Base-by-base conservation (phyloP, 2,797 vertebrate genomes). In the Chiloscyllium punctatum region DNA sequence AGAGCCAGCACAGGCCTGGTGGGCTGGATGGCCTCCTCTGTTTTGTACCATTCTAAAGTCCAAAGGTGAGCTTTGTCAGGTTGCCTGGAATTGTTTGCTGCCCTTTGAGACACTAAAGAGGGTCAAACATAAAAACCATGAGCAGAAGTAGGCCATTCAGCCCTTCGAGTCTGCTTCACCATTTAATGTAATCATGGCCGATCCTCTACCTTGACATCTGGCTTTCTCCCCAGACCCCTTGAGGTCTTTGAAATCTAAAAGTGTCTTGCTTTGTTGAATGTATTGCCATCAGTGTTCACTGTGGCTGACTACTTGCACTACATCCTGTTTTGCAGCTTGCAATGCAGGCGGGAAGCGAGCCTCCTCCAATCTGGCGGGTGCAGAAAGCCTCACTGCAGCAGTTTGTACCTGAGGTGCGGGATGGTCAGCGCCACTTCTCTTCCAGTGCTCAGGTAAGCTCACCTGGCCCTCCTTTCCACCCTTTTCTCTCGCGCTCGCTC, bases 341-440 rank as follows among this genome's bases (percentile, higher is more conserved):
- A 0, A 96, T 99, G 97, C 98, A 99, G 97, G 99, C 98, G 0
- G 98, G 99, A 27, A 97, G 98, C 0, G 98, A 99, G 97, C 99
- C 98, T 0, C 99, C 99, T 0, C 98, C 99, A 68, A 99, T 99
- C 96, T 99, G 98, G 99, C 97, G 99, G n/a, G 98, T 99, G 84
- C 99, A 99, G 97, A 99, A 99, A 97, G 99, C 99, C 0, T 97
- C 99, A 96, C 98, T 99, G 95, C 99, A 99, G 97, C 99, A 99
- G 96, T 99, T 99, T 97, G 98, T 98, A 95, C 99, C 99, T 0
- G 98, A 99, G 97, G 99, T 99, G 97, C 99, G 99, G 97, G 99
- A 99, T 0, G 98, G 98, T 62, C 98, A 99, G 97, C 98, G 99
- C 27, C 99, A 99, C 97, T 99, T 99, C 97, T 99, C 98, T 71